phyloP scores from a whole-genome alignment of 2,113 vertebrate species.

The Cynoglossus semilaevis region DNA sequence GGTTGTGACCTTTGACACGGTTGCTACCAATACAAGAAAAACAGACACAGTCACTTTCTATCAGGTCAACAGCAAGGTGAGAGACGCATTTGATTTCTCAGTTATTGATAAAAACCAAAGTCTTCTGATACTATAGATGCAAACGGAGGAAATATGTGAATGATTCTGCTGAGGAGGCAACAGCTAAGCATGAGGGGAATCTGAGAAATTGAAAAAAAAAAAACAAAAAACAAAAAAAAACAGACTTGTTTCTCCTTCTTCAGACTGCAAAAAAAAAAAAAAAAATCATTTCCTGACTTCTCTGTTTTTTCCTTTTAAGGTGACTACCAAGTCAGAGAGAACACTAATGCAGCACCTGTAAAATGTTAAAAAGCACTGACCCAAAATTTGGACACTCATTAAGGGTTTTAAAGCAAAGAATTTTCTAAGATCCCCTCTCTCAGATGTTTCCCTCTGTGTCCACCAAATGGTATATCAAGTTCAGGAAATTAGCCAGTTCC shows the following conservation, averaged over 20 bases:
- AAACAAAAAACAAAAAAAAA: not conserved
- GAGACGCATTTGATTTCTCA: conserved; percentile 26
- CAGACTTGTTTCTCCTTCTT: conserved; percentile 10
- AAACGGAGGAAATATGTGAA: conserved; percentile 23
- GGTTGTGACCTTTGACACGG: conserved; percentile 49
- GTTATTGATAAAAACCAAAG: too few relatives aligned
- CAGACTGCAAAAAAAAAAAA: conserved; percentile 1
- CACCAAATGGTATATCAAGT: conserved; percentile 71
- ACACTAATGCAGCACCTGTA: conserved; percentile 58
- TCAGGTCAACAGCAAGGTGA: not conserved
- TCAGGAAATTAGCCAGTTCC: conserved; percentile 80
- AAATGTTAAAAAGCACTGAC: conserved; percentile 65
- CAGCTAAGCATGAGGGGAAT: conserved; percentile 22
- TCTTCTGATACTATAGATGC: not conserved
- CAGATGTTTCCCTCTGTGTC: conserved; percentile 63
- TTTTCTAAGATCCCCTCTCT: conserved; percentile 55
- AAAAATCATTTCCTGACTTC: conserved; percentile 56
- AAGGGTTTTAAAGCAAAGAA: conserved; percentile 54
- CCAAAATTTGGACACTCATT: conserved; percentile 65
- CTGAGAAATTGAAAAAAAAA: conserved; percentile 16
- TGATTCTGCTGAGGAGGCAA: conserved; percentile 35
- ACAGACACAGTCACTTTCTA: conserved; percentile 33
- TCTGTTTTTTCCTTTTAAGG: conserved; percentile 45
- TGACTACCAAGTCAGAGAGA: conserved; percentile 28
- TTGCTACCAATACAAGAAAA: conserved; percentile 22